phyloP scores from a whole-genome alignment of 2,888 invertebrate species.

The Timema cristinae region DNA sequence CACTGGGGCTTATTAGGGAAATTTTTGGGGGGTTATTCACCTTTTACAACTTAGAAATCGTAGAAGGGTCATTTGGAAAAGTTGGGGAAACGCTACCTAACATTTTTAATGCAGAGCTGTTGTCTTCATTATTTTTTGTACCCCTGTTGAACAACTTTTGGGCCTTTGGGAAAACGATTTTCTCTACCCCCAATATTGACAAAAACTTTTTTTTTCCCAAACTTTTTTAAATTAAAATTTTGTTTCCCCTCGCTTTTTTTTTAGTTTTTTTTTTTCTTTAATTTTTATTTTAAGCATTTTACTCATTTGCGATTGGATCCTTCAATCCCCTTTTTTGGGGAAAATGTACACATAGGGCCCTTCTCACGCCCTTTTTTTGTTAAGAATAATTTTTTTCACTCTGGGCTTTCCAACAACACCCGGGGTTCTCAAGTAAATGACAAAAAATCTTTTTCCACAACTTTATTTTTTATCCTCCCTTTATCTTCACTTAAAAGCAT shows the following conservation, averaged over 20 bases:
- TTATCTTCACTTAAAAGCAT: constrained; percentile 8
- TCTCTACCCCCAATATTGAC: not conserved
- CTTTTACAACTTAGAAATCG: constrained; percentile 4
- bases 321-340: constrained; percentile 2
- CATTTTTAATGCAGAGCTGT: constrained; percentile 10
- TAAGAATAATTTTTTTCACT: not conserved
- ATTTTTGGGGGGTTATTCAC: not conserved
- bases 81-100: not conserved
- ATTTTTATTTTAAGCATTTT: constrained; percentile 14
- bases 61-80: not conserved
- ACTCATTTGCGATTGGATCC: not conserved
- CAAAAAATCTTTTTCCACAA: not conserved
- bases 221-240: not conserved
- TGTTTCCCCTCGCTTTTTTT: not conserved
- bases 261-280: not conserved
- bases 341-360: constrained; percentile 3
- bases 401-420: not conserved
- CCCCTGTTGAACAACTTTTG: not conserved
- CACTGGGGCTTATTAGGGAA: constrained; percentile 8
- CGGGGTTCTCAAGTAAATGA: constrained; percentile 7
- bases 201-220: not conserved
- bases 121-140: not conserved
- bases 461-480: not conserved
- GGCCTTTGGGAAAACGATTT: not conserved
- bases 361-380: not conserved